These are phyloP conservation scores for Nasonia oneida DNA, from an alignment of 2,888 invertebrate genomes.

Conservation along the genomic window DNA sequence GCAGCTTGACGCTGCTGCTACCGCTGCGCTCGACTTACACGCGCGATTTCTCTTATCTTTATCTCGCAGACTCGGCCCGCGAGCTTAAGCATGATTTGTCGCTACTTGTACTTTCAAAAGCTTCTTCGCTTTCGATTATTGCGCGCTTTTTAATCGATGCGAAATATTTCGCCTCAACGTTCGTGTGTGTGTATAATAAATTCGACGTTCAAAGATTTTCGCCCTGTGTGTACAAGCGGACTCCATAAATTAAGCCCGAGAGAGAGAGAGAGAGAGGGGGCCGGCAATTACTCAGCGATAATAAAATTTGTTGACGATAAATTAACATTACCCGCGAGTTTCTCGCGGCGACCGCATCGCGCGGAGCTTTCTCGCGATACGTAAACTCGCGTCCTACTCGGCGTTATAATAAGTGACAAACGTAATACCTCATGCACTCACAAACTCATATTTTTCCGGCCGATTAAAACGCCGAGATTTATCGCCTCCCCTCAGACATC, in stretches of 20 bases:
- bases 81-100: conserved; percentile 58
- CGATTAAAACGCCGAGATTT: conserved; percentile 54
- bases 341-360: neutral
- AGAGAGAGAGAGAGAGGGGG: neutral
- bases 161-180: neutral
- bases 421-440: conserved; percentile 37
- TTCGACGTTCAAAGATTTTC: neutral
- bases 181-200: neutral
- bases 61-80: conserved; percentile 39
- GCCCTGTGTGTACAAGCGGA: neutral
- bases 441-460: conserved; percentile 44
- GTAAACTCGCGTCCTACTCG: conserved; percentile 8
- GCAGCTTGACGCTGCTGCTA: conserved; percentile 18
- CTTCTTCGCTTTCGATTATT: neutral
- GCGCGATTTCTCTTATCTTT: conserved; percentile 60
- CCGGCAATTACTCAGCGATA: conserved; percentile 27
- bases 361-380: neutral
- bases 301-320: conserved; percentile 34
- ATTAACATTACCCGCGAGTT: conserved; percentile 33
- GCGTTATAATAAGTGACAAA: conserved; percentile 53
- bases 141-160: neutral
- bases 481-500: conserved; percentile 5
- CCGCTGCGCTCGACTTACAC: conserved; percentile 38
- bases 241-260: neutral
- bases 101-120: conserved; percentile 47